Evolutionary conservation across 2,113 vertebrate genomes (phyloP).

Genomic region (Callocephalon fimbriatum): DNA sequence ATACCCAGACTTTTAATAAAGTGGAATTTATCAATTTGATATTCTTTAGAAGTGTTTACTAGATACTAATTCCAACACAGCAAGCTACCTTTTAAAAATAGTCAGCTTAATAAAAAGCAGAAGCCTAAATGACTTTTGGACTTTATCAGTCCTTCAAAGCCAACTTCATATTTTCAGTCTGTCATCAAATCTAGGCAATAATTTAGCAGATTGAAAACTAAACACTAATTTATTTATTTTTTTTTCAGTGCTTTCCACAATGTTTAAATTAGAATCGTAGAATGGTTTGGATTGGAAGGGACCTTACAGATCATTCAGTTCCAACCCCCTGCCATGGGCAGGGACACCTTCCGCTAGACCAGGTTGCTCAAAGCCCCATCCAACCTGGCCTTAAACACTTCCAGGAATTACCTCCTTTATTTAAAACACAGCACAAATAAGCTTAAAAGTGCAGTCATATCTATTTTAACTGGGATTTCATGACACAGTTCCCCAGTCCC

Average conservation of each 20-base stretch:
- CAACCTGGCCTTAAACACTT: background rate
- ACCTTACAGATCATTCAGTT: background rate
- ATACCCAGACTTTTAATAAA: background rate
- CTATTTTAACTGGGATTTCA: conserved; percentile 1
- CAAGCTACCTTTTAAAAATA: background rate
- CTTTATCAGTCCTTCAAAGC: background rate
- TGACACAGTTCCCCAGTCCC: background rate
- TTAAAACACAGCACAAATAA: background rate
- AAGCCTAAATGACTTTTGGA: background rate
- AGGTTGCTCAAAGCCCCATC: background rate
- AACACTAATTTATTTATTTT: background rate
- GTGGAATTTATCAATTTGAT: background rate
- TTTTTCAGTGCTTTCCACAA: background rate
- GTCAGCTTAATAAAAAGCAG: background rate
- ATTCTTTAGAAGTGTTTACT: background rate
- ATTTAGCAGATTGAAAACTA: background rate
- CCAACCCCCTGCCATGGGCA: background rate
- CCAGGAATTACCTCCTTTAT: background rate
- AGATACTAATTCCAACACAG: background rate
- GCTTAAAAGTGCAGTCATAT: background rate
- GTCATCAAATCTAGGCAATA: conserved; percentile 6
- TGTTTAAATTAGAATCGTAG: background rate
- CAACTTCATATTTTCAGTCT: background rate
- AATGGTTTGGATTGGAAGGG: background rate
- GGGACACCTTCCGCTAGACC: background rate